Evolutionary conservation across 2,888 invertebrate species (phyloP), one percentile per base, ranked within the genome.

Genomic region (Andricus curvator): DNA sequence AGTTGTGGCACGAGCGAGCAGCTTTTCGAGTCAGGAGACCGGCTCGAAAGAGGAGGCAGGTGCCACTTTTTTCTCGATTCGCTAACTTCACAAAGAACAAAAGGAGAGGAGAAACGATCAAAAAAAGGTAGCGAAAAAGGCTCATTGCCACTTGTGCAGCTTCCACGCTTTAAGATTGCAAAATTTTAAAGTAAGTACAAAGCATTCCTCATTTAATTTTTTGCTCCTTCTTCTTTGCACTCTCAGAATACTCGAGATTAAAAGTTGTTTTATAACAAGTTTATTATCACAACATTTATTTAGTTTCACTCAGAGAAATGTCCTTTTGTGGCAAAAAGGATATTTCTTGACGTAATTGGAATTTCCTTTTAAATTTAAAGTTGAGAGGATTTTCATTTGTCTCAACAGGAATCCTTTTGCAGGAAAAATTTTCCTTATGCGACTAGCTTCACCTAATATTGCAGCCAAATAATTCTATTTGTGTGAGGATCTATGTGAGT

Each of bases 31-130:
- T 74, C 70, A 68, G 74, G 9, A 62, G 80, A 67, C 74, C 80
- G 68, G 85, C 85, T 86, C 86, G 86, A 85, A 85, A 85, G 85
- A 83, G 87, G 84, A 89, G 89, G 90, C 91, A 91, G 91, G 91
- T 91, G 91, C 87, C 87, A 88, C 88, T 87, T 88, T 88, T 89
- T 90, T 90, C 87, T 85, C 84, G 83, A 85, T 22, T 78, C 41
- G 80, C 77, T 74, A 74, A 74, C 74, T 74, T 74, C 56, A 33
- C 33, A 74, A 74, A 74, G 74, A 74, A 74, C 74, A 74, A 74
- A 74, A 74, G 74, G 56, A 74, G 56, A 51, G 13, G n/a, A 56
- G 33, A 60, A 29, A 70, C 41, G 44, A 68, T 25, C 0, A 13
- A 48, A 48, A 74, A 60, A 74, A 74, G 51, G n/a, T 33, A 74